A percentile compares a stretch with the other conserved stretches of the same genome.
phyloP scores from a whole-genome alignment of 2,888 invertebrate genomes.

The Unio delphinus region DNA sequence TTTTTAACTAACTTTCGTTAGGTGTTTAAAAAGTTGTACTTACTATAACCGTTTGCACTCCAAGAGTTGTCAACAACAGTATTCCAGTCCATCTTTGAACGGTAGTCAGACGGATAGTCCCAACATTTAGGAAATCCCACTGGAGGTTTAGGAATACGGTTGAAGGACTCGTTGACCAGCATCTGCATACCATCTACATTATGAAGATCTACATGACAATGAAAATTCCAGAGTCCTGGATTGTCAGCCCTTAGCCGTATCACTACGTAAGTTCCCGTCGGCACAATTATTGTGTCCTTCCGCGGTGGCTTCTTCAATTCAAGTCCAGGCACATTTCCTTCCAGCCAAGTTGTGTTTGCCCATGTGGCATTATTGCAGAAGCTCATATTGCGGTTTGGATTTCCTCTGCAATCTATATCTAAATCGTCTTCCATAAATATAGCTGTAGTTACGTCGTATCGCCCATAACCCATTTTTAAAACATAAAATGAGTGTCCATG shows the following conservation, averaged over 20 bases:
- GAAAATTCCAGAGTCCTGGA: slow-evolving; percentile 42
- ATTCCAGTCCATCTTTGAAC: no score
- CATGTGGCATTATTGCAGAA: slow-evolving; percentile 25
- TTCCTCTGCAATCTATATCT: slow-evolving; percentile 27
- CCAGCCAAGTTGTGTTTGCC: slow-evolving; percentile 14
- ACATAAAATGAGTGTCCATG: slow-evolving; percentile 39
- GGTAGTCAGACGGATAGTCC: not conserved
- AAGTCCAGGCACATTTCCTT: slow-evolving; percentile 17
- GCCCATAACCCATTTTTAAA: slow-evolving; percentile 24
- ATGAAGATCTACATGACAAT: slow-evolving; percentile 54
- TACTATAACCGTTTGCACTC: slow-evolving; percentile 6
- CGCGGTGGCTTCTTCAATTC: slow-evolving; percentile 35
- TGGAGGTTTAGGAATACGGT: slow-evolving; percentile 19
- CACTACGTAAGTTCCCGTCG: slow-evolving; percentile 66
- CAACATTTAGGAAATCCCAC: slow-evolving; percentile 22
- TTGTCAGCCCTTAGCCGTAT: slow-evolving; percentile 64
- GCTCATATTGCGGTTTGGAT: slow-evolving; percentile 20
- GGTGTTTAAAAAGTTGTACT: not conserved
- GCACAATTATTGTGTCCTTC: slow-evolving; percentile 66
- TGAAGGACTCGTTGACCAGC: slow-evolving; percentile 73
- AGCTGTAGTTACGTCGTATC: slow-evolving; percentile 20
- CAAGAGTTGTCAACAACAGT: no score
- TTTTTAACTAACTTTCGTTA: slow-evolving; percentile 13
- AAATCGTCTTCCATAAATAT: slow-evolving; percentile 8
- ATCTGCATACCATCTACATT: slow-evolving; percentile 64